Percentiles rank a stretch among this genome's conserved stretches.
Conservation (phyloP, 1,140 invertebrate species). For the Megathymus violae region DNA sequence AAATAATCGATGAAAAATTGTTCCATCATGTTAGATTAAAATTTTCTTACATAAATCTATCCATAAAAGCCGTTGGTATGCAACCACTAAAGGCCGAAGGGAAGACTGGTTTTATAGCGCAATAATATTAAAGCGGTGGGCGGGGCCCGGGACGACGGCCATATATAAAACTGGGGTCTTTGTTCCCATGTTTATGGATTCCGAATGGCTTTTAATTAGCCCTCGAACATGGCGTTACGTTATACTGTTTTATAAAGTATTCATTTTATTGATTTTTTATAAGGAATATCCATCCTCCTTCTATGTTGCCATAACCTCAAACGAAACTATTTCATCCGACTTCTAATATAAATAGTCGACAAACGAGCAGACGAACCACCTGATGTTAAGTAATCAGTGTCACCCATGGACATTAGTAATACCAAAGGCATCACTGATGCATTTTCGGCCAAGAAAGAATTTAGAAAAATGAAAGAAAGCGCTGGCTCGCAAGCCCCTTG, state of each 20-base stretch:
- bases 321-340: too few relatives aligned
- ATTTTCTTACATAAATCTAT: conserved; percentile 30
- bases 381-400: too few relatives aligned
- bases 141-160: conserved; percentile 11
- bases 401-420: too few relatives aligned
- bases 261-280: neutral
- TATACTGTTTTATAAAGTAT: neutral
- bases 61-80: conserved; percentile 32
- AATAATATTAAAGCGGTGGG: conserved; percentile 31
- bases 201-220: conserved; percentile 31
- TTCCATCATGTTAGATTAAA: conserved; percentile 29
- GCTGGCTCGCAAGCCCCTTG: too few relatives aligned
- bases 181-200: conserved; percentile 26
- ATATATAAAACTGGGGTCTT: conserved; percentile 27
- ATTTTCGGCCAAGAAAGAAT: too few relatives aligned
- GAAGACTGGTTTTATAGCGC: conserved; percentile 32
- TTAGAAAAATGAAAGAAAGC: too few relatives aligned
- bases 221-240: conserved; percentile 1
- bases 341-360: too few relatives aligned
- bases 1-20: conserved; percentile 19
- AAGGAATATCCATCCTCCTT: too few relatives aligned
- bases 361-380: too few relatives aligned
- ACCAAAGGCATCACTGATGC: too few relatives aligned
- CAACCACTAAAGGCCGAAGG: conserved; percentile 31
- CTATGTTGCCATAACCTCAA: too few relatives aligned